Evolutionary conservation across 1,140 invertebrate genomes (phyloP).

Genomic region (Sesamia nonagrioides): DNA sequence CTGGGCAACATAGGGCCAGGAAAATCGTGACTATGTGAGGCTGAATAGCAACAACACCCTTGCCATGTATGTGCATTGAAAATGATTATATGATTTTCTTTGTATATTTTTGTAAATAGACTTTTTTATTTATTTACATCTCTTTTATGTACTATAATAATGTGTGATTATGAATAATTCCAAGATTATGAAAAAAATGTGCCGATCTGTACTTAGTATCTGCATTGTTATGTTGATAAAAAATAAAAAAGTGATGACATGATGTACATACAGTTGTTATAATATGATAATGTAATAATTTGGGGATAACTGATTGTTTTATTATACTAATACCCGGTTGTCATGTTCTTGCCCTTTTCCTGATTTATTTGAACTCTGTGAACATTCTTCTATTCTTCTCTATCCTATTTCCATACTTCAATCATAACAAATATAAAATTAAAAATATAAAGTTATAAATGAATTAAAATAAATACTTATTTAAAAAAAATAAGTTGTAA

Average conservation of each 20-base stretch:
- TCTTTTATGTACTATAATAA: constrained; percentile 49
- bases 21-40: constrained; percentile 47
- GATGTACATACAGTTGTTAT: constrained; percentile 76
- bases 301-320: constrained; percentile 56
- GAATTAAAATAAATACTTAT: too few species aligned
- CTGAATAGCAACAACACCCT: constrained; percentile 37
- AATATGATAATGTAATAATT: constrained; percentile 67
- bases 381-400: too few species aligned
- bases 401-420: too few species aligned
- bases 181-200: constrained; percentile 52
- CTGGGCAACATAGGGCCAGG: constrained; percentile 57
- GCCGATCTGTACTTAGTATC: constrained; percentile 77
- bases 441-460: too few species aligned
- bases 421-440: too few species aligned
- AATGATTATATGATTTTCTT: constrained; percentile 47
- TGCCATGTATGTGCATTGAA: constrained; percentile 12
- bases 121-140: constrained; percentile 66
- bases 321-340: constrained; percentile 18
- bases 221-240: constrained; percentile 70
- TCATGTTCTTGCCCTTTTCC: too few species aligned
- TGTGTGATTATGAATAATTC: constrained; percentile 34
- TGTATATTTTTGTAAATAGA: constrained; percentile 79
- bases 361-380: neutral
- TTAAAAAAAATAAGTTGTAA: too few species aligned
- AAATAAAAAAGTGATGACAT: constrained; percentile 67